Evolutionary conservation across 2,888 invertebrate species (phyloP).

Genomic region (Drosophila koepferae): DNA sequence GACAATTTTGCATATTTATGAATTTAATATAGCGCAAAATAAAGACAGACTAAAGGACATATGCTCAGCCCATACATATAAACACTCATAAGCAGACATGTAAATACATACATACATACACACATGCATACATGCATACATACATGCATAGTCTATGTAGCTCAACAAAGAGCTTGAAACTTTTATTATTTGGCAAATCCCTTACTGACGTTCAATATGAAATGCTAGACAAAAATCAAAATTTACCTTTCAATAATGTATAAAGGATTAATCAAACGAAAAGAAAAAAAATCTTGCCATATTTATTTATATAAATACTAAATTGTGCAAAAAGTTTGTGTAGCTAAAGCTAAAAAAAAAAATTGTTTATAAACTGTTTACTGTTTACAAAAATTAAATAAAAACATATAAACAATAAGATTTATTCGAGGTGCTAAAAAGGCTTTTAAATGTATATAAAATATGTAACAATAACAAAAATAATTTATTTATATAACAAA

Average conservation of each 20-base stretch:
- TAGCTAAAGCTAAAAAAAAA: too few species aligned
- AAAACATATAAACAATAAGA: too few species aligned
- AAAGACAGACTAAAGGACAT: slow-evolving; percentile 58
- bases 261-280: background rate
- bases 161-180: background rate
- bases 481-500: too few species aligned
- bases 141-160: background rate
- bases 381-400: too few species aligned
- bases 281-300: background rate
- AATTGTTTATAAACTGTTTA: too few species aligned
- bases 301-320: too few species aligned
- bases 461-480: too few species aligned
- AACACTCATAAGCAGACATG: background rate
- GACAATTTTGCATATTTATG: slow-evolving; percentile 72
- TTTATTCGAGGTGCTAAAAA: too few species aligned
- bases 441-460: too few species aligned
- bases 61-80: slow-evolving; percentile 5
- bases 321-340: too few species aligned
- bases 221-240: background rate
- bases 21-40: slow-evolving; percentile 80
- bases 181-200: slow-evolving; percentile 2
- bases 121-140: background rate
- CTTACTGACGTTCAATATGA: background rate
- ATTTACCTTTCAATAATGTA: background rate
- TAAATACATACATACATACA: background rate